A percentile compares a stretch with the other conserved stretches of the same genome.
Conservation (phyloP, 2,888 invertebrate species). For the Dasysyrphus albostriatus region DNA sequence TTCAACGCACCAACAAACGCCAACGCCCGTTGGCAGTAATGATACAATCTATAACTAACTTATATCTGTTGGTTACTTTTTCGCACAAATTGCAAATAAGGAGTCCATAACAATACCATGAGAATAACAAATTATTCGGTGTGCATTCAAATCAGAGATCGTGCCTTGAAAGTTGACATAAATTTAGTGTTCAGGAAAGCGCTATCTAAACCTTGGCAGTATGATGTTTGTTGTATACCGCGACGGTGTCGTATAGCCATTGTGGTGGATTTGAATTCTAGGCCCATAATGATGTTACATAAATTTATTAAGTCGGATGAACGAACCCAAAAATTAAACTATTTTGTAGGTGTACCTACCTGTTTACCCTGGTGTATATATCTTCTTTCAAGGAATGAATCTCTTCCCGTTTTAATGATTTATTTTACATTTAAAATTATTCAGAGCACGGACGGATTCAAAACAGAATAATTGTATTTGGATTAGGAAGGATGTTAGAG, state of each 20-base stretch:
- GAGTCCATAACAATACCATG: not conserved
- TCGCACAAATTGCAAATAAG: conserved; percentile 26
- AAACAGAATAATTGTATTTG: conserved; percentile 14
- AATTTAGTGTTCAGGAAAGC: conserved; percentile 12
- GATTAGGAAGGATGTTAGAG: not conserved
- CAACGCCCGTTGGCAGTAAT: not conserved
- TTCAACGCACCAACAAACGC: not conserved
- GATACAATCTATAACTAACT: conserved; percentile 7
- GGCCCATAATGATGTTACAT: not conserved
- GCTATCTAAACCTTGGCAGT: not conserved
- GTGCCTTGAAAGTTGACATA: conserved; percentile 41
- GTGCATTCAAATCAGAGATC: conserved; percentile 18
- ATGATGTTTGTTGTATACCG: not conserved
- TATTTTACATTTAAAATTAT: conserved; percentile 56
- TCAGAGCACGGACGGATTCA: conserved; percentile 60
- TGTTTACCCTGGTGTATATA: not conserved
- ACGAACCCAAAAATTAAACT: conserved; percentile 34
- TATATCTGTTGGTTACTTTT: conserved; percentile 2
- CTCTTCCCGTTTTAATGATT: conserved; percentile 62
- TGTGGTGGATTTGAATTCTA: not conserved
- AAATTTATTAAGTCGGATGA: conserved; percentile 34
- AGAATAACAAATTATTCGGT: not conserved
- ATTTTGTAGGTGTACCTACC: not conserved
- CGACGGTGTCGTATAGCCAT: not conserved
- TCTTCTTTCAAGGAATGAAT: conserved; percentile 2